Conservation (phyloP, 2,797 vertebrate species). For the Sandelia bainsii region DNA sequence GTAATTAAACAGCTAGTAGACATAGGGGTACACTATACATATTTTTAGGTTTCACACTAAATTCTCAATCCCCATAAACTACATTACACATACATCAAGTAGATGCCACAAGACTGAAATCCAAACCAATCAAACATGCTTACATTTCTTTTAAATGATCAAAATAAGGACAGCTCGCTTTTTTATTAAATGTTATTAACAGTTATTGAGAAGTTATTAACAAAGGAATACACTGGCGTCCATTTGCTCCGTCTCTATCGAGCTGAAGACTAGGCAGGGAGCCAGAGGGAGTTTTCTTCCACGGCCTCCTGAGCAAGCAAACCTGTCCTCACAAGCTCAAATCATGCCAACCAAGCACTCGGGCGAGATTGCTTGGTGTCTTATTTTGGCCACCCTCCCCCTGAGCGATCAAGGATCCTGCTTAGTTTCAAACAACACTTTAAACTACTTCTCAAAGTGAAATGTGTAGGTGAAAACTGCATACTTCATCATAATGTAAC, state of each 20-base stretch:
- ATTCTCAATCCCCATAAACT: neutral
- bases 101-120: constrained; percentile 4
- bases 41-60: constrained; percentile 7
- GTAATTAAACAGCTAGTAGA: neutral
- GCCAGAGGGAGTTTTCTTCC: constrained; percentile 72
- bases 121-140: constrained; percentile 5
- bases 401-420: constrained; percentile 42
- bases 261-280: constrained; percentile 66
- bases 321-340: constrained; percentile 52
- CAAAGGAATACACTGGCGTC: constrained; percentile 62
- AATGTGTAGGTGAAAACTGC: constrained; percentile 38
- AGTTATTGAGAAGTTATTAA: constrained; percentile 65
- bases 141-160: constrained; percentile 8
- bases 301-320: constrained; percentile 61
- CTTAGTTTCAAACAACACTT: constrained; percentile 56
- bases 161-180: constrained; percentile 19
- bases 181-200: constrained; percentile 49
- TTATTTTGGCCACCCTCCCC: constrained; percentile 60
- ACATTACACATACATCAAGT: neutral
- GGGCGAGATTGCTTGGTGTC: constrained; percentile 65
- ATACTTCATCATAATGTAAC: neutral
- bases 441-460: constrained; percentile 44
- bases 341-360: constrained; percentile 64
- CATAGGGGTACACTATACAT: too few species aligned
- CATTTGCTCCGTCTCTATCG: constrained; percentile 78